Evolutionary conservation across 2,797 vertebrate species (phyloP).

Genomic region (Numenius phaeopus): DNA sequence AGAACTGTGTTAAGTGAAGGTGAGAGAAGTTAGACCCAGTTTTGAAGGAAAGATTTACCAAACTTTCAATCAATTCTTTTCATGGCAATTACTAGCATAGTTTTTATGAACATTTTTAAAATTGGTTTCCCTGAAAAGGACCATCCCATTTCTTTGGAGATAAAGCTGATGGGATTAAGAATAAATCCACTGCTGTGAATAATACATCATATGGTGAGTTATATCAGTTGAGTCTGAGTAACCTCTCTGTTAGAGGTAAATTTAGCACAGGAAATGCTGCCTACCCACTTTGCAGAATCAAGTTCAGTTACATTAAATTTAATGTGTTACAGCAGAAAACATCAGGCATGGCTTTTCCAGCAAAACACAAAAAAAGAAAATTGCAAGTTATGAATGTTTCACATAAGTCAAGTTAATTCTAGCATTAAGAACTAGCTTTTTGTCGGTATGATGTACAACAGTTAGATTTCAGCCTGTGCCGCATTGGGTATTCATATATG

Average conservation of each 20-base stretch:
- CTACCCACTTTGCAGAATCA: background rate
- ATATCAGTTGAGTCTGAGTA: background rate
- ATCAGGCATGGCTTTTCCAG: constrained; percentile 7
- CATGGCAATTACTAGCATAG: background rate
- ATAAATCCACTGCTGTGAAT: constrained; percentile 42
- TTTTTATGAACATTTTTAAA: background rate
- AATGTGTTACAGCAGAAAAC: background rate
- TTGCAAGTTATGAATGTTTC: background rate
- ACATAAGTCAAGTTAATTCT: background rate
- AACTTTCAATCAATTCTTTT: background rate
- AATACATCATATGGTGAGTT: constrained; percentile 29
- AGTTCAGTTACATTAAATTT: background rate
- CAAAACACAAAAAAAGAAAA: background rate
- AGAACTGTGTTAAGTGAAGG: background rate
- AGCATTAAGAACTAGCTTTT: background rate
- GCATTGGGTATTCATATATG: background rate
- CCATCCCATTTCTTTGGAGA: background rate
- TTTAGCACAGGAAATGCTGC: constrained; percentile 32
- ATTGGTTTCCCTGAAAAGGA: background rate
- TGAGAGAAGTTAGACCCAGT: background rate
- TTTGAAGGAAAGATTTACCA: background rate
- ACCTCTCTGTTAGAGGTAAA: constrained; percentile 23
- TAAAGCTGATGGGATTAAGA: constrained; percentile 17
- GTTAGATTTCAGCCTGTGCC: background rate
- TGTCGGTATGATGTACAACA: background rate